These are phyloP conservation scores for Temnothorax curvispinosus DNA, from an alignment of 1,140 invertebrate genomes.

Conservation along the genomic window DNA sequence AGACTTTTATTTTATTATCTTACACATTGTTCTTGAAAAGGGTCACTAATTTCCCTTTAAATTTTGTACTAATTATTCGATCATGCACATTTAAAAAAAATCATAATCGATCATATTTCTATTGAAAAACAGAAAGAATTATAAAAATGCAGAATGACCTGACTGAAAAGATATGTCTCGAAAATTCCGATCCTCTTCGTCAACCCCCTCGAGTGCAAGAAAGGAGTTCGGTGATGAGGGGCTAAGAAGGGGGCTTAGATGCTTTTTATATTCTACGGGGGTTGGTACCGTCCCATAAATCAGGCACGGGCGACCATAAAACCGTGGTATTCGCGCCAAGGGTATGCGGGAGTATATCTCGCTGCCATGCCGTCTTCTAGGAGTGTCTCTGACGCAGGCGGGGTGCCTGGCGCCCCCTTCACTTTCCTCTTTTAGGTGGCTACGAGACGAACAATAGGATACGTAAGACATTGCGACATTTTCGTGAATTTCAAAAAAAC, in stretches of 20 bases:
- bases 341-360: constrained; percentile 51
- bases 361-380: constrained; percentile 29
- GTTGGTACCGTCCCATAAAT: constrained; percentile 80
- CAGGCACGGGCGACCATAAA: constrained; percentile 79
- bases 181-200: neutral
- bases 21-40: neutral
- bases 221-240: neutral
- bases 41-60: neutral
- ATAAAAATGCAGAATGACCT: neutral
- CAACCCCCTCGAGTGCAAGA: constrained; percentile 7
- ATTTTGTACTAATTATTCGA: neutral
- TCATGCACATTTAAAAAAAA: neutral
- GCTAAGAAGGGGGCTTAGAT: neutral
- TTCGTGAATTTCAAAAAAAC: constrained; percentile 12
- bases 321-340: constrained; percentile 68
- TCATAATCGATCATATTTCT: neutral
- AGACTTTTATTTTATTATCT: constrained; percentile 13
- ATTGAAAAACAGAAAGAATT: neutral
- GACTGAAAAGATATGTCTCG: neutral
- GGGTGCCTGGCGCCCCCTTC: constrained; percentile 55
- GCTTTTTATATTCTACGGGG: constrained; percentile 78
- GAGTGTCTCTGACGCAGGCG: constrained; percentile 42
- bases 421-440: neutral
- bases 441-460: constrained; percentile 74
- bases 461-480: constrained; percentile 83